Conservation (phyloP, 2,797 vertebrate genomes). For the Chiroxiphia lanceolata region DNA sequence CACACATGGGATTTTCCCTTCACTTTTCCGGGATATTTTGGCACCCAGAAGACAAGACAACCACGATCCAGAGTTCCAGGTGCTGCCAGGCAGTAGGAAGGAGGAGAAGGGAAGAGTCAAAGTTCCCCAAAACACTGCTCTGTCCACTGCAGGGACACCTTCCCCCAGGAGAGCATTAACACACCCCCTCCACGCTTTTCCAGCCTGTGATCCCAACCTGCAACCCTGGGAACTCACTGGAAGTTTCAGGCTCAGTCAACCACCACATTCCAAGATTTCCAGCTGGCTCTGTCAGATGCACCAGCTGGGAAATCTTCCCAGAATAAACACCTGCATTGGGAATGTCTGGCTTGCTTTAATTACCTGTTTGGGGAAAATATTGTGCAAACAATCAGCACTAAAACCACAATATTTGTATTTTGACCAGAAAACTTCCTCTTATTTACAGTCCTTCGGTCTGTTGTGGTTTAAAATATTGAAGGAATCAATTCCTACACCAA, state of each 20-base stretch:
- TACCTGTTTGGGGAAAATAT: background rate
- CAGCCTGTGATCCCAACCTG: background rate
- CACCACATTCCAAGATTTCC: background rate
- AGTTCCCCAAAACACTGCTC: background rate
- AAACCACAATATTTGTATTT: background rate
- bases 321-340: background rate
- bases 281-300: background rate
- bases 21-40: no score
- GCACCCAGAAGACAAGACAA: no score
- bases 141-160: background rate
- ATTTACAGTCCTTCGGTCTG: background rate
- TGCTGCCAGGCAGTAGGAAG: background rate
- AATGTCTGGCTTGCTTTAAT: background rate
- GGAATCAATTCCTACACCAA: background rate
- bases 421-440: background rate
- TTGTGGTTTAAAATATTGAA: background rate
- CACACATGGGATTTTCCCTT: no score
- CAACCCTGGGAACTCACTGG: background rate
- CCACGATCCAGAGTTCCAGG: no score
- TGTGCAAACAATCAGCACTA: background rate
- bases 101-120: background rate
- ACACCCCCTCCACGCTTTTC: background rate
- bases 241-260: background rate
- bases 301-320: background rate
- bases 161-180: background rate